phyloP scores from a whole-genome alignment of 2,888 invertebrate species.

The Camptogramma bilineatum region DNA sequence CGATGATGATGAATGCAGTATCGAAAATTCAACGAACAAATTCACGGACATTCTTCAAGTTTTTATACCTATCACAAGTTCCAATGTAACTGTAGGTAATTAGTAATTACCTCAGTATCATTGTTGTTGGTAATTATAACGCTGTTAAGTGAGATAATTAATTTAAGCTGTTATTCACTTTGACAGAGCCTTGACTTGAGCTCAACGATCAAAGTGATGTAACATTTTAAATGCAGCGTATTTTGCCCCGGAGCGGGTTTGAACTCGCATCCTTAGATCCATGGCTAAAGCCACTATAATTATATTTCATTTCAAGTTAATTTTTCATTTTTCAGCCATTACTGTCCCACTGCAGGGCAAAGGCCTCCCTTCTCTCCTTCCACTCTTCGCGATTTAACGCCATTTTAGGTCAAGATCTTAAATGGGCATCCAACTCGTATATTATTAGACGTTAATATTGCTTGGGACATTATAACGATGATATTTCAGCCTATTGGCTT shows the following conservation, averaged over 20 bases:
- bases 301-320: too few species aligned
- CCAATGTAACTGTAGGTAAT: not conserved
- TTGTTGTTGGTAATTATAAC: not conserved
- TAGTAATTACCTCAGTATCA: not conserved
- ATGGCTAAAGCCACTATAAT: not conserved
- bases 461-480: too few species aligned
- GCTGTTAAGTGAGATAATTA: slow-evolving; percentile 2
- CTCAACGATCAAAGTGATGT: not conserved
- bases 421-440: too few species aligned
- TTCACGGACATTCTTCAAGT: not conserved
- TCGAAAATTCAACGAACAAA: not conserved
- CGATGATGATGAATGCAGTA: not conserved
- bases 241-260: not conserved
- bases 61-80: not conserved
- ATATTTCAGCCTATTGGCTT: too few species aligned
- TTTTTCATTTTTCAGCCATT: too few species aligned
- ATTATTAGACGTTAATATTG: too few species aligned
- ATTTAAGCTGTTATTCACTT: not conserved
- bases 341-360: too few species aligned
- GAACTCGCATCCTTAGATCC: not conserved
- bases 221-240: not conserved
- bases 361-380: too few species aligned
- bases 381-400: too few species aligned
- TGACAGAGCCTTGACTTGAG: slow-evolving; percentile 1
- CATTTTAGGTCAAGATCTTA: too few species aligned